A percentile compares a stretch with the other conserved stretches of the same genome.
Conservation (phyloP, 2,113 vertebrate species). For the Struthio camelus region DNA sequence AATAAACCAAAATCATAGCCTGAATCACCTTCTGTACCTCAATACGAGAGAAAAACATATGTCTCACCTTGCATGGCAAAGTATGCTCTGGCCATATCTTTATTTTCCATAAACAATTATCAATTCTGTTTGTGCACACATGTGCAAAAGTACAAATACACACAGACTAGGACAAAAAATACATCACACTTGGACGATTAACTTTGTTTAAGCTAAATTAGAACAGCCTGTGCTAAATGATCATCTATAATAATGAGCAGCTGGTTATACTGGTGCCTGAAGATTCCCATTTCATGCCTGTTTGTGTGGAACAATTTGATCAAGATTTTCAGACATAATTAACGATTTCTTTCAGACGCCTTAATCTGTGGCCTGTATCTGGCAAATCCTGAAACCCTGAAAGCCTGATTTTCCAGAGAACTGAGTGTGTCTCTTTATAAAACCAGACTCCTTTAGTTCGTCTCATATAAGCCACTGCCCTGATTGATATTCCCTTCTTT, state of each 20-base stretch:
- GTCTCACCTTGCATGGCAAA: neutral
- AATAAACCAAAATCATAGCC: neutral
- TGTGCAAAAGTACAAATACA: neutral
- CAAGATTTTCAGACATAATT: neutral
- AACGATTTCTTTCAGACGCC: neutral
- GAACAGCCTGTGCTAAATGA: neutral
- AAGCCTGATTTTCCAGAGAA: neutral
- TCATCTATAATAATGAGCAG: neutral
- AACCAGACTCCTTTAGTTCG: neutral
- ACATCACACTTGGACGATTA: constrained; percentile 28
- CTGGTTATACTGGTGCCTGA: neutral
- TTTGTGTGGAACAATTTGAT: neutral
- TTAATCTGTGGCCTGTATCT: neutral
- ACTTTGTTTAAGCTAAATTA: constrained; percentile 55
- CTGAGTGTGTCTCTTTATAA: neutral
- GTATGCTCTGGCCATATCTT: neutral
- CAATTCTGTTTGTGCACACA: constrained; percentile 42
- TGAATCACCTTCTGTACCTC: neutral
- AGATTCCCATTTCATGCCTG: neutral
- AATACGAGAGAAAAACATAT: neutral
- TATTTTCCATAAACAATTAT: constrained; percentile 13
- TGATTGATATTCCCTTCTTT: neutral
- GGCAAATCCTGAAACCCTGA: neutral
- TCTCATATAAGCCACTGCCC: neutral
- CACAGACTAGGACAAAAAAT: constrained; percentile 17